These are phyloP conservation scores for Lucifuga dentata DNA, from an alignment of 2,113 vertebrate genomes.

Conservation along the genomic window DNA sequence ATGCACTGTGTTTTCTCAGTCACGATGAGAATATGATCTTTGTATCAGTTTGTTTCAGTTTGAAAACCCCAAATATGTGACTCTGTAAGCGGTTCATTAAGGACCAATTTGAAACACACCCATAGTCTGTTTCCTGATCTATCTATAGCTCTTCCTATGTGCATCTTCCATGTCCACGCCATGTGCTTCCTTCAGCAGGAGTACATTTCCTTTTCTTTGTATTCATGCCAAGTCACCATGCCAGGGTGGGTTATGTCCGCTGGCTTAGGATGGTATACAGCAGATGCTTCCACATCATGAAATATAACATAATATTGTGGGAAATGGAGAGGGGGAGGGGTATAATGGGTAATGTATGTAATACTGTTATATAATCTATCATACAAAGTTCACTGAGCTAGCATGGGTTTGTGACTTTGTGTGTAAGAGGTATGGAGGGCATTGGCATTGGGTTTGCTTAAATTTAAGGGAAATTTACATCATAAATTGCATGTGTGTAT, in stretches of 20 bases:
- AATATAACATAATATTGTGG: constrained; percentile 9
- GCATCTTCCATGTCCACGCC: constrained; percentile 4
- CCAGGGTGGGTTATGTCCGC: constrained; percentile 36
- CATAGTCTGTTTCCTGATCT: background rate
- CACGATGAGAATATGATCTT: background rate
- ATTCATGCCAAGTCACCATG: constrained; percentile 37
- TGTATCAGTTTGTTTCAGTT: background rate
- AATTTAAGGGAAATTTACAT: no score
- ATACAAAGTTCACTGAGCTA: no score
- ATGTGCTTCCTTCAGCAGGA: constrained; percentile 14
- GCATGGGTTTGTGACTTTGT: no score
- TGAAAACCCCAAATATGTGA: no score
- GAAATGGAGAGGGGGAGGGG: background rate
- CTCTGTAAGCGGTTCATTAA: background rate
- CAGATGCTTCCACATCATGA: constrained; percentile 30
- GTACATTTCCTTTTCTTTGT: constrained; percentile 22
- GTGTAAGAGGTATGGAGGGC: no score
- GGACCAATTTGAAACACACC: background rate
- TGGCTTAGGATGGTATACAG: constrained; percentile 29
- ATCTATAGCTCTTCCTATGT: background rate
- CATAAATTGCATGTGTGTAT: background rate
- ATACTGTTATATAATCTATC: no score
- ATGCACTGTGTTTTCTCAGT: no score
- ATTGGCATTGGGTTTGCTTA: no score
- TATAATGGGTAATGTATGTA: no score